Base-by-base conservation (phyloP, 1,140 invertebrate species). In the Trachelipus rathkii region DNA sequence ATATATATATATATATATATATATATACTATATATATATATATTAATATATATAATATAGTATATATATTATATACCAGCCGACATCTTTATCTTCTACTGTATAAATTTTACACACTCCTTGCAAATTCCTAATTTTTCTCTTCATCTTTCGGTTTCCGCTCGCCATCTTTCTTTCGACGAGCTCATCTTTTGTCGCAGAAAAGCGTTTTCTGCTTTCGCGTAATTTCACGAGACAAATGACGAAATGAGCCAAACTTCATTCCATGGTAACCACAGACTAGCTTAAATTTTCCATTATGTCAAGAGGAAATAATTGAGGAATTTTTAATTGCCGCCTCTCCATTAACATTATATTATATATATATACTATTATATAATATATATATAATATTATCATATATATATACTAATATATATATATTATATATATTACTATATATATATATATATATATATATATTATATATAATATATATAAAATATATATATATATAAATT, bases 11-110 rank as follows among this genome's bases (percentile, higher is more conserved):
- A 19, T 13, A 60, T 60, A 60, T 60, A 60, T 60, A 60, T 60
- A 60, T 60, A 60, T 60, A 60, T 60, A 60, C n/a, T 60, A 60
- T 60, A 60, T 60, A 60, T 60, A 60, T 60, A 60, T 60, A 60
- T 60, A 60, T 60, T 4, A 4, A 60, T 60, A 60, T 60, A 60
- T 60, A 60, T 60, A 60, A n/a, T 60, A 60, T 60, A 60, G n/a
- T 60, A 60, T 60, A 60, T 60, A 60, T 19, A 60, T 13, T 60
- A 60, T 60, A 60, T 60, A 19, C 8, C 33, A 33, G 33, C 33
- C 1, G 33, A 33, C 33, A 33, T 33, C n/a, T 33, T 33, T 33
- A 33, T 33, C 33, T 33, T 33, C 6, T 6, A 3, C 33, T 3
- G 2, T 33, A 6, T 33, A 33, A 33, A 33, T 33, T 33, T 33